Base-by-base conservation (phyloP, 1,140 invertebrate species). In the Drosophila gunungcola region DNA sequence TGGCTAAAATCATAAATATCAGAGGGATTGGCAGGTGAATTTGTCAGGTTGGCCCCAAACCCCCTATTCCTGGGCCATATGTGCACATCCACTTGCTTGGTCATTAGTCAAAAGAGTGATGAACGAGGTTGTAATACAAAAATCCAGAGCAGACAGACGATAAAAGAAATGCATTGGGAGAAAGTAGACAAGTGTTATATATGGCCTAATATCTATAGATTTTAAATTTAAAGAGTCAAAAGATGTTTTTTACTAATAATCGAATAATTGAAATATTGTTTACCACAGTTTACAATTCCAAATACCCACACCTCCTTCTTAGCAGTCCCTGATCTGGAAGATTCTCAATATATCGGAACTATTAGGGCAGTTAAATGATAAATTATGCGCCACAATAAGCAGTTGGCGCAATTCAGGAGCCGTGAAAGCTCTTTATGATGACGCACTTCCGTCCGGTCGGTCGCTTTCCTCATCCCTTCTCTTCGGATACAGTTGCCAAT, bases 341-440 rank as follows among this genome's bases (percentile, higher is more conserved):
- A 72, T 80, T 89, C 84, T 84, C 84, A 89, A 89, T 89, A 68
- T 63, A 80, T 73, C 80, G 84, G 84, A 89, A 89, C 84, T 89
- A 89, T 89, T 89, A 89, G 84, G 67, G 80, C 84, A 89, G 84
- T 89, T 89, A 89, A 89, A 89, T 89, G 84, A 89, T 89, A 89
- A 89, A 89, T 89, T 89, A 89, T 89, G 84, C 83, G 83, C 77
- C 80, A 68, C 84, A 89, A 86, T 86, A 86, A 86, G 74, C 78
- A 82, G 63, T 68, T 75, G 48, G 53, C 29, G 61, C 68, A 76
- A 62, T 55, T 64, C 58, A 54, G 70, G 46, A 45, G 62, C 84
- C 68, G 77, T 89, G 84, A 89, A 89, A 89, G 84, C 84, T 80
- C 89, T 72, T 89, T 89, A 89, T 89, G 84, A 89, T 89, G 84